Conservation (phyloP, 2,797 vertebrate genomes). For the Mormyrops attenuatus region DNA sequence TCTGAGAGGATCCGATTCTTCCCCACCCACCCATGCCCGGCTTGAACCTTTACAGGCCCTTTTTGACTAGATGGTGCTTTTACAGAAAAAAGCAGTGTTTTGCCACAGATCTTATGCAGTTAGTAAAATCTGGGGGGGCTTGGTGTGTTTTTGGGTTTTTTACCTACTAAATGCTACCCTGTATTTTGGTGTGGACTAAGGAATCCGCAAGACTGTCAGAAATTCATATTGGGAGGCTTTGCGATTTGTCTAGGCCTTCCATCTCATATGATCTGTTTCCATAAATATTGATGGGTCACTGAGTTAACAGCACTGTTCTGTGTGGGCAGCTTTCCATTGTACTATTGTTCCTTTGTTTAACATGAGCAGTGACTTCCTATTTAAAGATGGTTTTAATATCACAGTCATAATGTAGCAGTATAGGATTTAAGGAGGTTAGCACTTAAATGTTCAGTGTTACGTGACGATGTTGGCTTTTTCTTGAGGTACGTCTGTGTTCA, state of each 20-base stretch:
- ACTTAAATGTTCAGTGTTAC: background rate
- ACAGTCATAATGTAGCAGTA: background rate
- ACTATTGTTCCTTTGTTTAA: constrained; percentile 4
- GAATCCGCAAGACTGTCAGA: background rate
- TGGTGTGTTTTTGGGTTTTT: background rate
- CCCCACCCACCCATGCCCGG: background rate
- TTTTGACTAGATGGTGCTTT: background rate
- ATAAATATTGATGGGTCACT: background rate
- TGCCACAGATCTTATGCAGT: background rate
- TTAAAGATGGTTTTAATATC: background rate
- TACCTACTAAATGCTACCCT: background rate
- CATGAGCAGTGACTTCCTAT: background rate
- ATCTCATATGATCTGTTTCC: background rate
- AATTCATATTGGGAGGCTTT: background rate
- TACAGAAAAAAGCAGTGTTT: background rate
- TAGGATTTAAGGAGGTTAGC: background rate
- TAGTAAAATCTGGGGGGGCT: background rate
- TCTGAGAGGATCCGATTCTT: background rate
- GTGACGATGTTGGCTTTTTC: background rate
- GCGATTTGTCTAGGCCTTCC: background rate
- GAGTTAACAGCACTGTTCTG: background rate
- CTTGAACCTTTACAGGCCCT: background rate
- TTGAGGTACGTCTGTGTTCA: background rate
- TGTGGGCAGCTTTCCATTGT: background rate
- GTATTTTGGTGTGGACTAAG: background rate